These are phyloP conservation scores for Papilio elwesi DNA, from an alignment of 2,888 invertebrate species.

Conservation along the genomic window DNA sequence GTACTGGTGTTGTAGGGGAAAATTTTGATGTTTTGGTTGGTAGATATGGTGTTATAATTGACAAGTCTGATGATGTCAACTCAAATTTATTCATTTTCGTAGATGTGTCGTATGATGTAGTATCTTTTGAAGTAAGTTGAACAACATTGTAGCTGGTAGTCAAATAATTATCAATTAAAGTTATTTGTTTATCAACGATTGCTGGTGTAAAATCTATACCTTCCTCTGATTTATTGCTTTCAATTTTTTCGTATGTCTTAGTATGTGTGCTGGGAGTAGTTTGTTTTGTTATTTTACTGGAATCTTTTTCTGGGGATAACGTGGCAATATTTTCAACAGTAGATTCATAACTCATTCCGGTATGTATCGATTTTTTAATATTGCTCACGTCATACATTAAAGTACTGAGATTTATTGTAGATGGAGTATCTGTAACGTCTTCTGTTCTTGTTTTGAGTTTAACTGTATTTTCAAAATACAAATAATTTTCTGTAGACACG, in stretches of 20 bases:
- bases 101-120: conserved; percentile 1
- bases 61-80: neutral
- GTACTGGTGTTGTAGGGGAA: neutral
- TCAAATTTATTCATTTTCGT: neutral
- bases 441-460: conserved; percentile 30
- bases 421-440: conserved; percentile 14
- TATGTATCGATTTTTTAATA: conserved; percentile 32
- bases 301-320: conserved; percentile 36
- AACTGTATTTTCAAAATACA: conserved; percentile 1
- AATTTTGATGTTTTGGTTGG: neutral
- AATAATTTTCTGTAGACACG: neutral
- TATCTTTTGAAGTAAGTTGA: neutral
- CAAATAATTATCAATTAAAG: conserved; percentile 12
- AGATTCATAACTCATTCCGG: conserved; percentile 41
- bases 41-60: neutral
- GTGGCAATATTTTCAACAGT: conserved; percentile 42
- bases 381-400: neutral
- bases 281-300: neutral
- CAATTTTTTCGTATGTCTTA: neutral
- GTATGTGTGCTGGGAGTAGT: neutral
- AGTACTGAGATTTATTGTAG: conserved; percentile 21
- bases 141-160: neutral
- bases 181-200: neutral
- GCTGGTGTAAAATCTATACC: conserved; percentile 1
- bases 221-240: neutral